phyloP scores from a whole-genome alignment of 2,113 vertebrate genomes.

The Nerophis ophidion region DNA sequence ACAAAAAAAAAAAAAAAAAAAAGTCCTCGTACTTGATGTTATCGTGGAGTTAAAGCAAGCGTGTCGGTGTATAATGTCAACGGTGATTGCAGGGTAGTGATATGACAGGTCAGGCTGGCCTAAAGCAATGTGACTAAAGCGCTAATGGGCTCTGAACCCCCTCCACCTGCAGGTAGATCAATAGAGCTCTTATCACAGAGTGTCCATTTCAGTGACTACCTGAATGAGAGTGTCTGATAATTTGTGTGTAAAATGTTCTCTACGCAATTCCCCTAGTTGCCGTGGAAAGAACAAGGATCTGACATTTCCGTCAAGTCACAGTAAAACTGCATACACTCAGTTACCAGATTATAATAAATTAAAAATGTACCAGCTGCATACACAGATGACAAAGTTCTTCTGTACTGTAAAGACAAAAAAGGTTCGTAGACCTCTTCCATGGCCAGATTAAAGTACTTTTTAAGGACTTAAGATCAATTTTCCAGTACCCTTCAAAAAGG shows the following conservation, averaged over 20 bases:
- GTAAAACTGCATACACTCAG: slow-evolving; percentile 15
- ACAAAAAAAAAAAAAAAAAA: background rate
- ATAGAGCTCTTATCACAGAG: slow-evolving; percentile 34
- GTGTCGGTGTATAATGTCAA: slow-evolving; percentile 4
- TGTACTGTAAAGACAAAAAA: too few species aligned
- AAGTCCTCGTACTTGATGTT: background rate
- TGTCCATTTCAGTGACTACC: slow-evolving; percentile 27
- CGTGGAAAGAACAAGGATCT: slow-evolving; percentile 29
- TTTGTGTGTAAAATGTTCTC: background rate
- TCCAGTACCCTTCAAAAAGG: too few species aligned
- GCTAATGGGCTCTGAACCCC: slow-evolving; percentile 30
- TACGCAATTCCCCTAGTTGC: too few species aligned
- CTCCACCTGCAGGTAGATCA: slow-evolving; percentile 34
- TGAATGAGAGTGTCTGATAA: slow-evolving; percentile 9
- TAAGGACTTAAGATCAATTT: too few species aligned
- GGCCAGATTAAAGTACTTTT: too few species aligned
- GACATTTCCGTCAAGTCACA: slow-evolving; percentile 21
- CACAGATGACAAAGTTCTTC: too few species aligned
- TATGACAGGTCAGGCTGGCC: slow-evolving; percentile 23
- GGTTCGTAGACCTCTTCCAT: too few species aligned
- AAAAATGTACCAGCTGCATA: too few species aligned
- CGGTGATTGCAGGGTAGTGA: background rate
- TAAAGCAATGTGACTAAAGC: slow-evolving; percentile 32
- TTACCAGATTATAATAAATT: background rate
- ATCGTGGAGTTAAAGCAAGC: background rate